These are phyloP conservation scores for Axis porcinus DNA, from an alignment of 2,113 vertebrate species.

Conservation along the genomic window DNA sequence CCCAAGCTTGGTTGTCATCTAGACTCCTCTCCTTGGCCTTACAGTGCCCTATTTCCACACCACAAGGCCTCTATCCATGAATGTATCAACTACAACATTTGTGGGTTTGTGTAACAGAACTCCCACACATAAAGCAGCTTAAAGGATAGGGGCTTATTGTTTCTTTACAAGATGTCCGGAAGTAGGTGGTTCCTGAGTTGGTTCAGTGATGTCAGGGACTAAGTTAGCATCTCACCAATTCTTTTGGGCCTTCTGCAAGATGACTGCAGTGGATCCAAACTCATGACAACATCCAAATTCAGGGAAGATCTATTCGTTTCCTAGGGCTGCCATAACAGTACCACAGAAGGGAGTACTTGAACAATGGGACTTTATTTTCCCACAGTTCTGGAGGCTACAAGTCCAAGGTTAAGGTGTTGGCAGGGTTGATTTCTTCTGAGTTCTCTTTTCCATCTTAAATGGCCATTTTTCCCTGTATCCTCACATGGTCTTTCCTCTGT, in stretches of 20 bases:
- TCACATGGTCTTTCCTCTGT: not conserved
- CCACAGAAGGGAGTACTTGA: not conserved
- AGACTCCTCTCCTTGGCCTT: not conserved
- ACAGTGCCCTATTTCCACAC: not conserved
- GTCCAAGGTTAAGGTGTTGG: not conserved
- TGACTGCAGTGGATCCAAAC: not conserved
- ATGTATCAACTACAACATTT: not conserved
- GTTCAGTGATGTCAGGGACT: not conserved
- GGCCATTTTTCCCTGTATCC: not conserved
- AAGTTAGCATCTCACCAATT: not conserved
- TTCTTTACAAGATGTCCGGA: not conserved
- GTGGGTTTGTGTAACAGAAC: not conserved
- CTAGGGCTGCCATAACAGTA: not conserved
- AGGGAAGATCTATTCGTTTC: not conserved
- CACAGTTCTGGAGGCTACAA: not conserved
- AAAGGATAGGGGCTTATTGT: not conserved
- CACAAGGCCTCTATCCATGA: not conserved
- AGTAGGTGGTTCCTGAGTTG: not conserved
- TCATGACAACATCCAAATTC: not conserved
- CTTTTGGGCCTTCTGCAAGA: not conserved
- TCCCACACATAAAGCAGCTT: not conserved
- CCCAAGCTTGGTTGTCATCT: not conserved
- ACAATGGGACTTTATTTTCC: not conserved
- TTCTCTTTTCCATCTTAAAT: not conserved
- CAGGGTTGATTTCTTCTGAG: not conserved